phyloP scores from a whole-genome alignment of 2,888 invertebrate species.

The Gortyna flavago region DNA sequence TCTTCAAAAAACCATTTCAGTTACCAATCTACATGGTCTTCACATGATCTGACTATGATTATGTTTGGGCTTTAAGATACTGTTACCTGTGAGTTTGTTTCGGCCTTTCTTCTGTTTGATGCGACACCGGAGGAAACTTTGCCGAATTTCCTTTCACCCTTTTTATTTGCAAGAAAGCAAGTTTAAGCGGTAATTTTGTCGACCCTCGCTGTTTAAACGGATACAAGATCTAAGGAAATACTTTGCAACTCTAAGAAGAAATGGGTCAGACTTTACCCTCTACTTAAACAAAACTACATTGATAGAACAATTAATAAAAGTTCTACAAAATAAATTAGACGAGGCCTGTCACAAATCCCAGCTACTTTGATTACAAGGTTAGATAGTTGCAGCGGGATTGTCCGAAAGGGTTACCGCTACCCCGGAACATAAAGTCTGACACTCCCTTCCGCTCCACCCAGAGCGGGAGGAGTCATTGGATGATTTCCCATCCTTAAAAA shows the following conservation, averaged over 20 bases:
- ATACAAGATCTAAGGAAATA: neutral
- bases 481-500: too few relatives aligned
- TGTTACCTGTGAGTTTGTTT: neutral
- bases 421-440: too few relatives aligned
- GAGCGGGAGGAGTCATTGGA: too few relatives aligned
- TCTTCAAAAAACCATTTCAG: neutral
- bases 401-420: too few relatives aligned
- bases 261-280: neutral
- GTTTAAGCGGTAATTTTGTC: neutral
- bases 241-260: neutral
- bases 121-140: neutral
- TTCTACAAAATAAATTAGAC: conserved; percentile 7
- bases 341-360: conserved; percentile 1
- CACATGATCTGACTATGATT: neutral
- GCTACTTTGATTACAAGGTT: conserved; percentile 7
- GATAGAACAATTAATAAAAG: neutral
- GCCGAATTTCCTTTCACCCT: neutral
- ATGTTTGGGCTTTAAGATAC: neutral
- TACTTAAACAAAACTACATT: neutral
- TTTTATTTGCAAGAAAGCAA: neutral
- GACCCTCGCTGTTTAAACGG: neutral
- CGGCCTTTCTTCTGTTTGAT: neutral
- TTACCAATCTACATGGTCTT: neutral
- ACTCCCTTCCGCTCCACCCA: too few relatives aligned
- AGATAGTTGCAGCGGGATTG: too few relatives aligned